Conservation (phyloP, 2,797 vertebrate species). For the Leptoclinus maculatus region DNA sequence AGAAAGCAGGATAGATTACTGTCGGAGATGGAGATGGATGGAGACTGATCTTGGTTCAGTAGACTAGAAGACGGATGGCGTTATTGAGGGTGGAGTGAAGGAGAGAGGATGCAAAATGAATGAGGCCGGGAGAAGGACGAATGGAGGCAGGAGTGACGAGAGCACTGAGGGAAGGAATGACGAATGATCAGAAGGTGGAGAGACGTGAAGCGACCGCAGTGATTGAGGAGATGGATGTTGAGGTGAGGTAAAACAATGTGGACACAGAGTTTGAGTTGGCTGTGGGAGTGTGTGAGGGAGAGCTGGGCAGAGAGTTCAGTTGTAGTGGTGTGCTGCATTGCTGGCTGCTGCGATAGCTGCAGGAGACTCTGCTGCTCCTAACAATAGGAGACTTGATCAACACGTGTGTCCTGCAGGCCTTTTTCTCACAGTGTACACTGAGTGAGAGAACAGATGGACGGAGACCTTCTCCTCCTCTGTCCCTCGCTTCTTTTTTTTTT, state of each 20-base stretch:
- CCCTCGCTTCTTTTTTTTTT: neutral
- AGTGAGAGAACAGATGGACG: conserved; percentile 17
- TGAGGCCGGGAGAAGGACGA: conserved; percentile 62
- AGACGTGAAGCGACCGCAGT: conserved; percentile 46
- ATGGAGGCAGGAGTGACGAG: conserved; percentile 60
- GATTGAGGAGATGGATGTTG: conserved; percentile 56
- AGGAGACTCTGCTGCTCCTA: conserved; percentile 19
- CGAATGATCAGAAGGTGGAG: conserved; percentile 66
- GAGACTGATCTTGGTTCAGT: conserved; percentile 60
- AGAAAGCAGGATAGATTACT: conserved; percentile 45
- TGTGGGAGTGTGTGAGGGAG: conserved; percentile 16
- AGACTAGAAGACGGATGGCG: conserved; percentile 65
- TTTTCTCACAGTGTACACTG: conserved; percentile 6
- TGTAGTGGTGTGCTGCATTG: conserved; percentile 3
- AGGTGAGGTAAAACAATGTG: conserved; percentile 41
- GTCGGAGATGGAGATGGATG: conserved; percentile 56
- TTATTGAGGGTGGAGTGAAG: conserved; percentile 64
- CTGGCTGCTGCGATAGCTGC: conserved; percentile 29
- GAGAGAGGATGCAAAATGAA: conserved; percentile 66
- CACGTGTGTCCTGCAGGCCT: conserved; percentile 12
- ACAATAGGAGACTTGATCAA: conserved; percentile 32
- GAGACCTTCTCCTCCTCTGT: conserved; percentile 9
- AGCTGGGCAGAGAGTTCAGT: conserved; percentile 1
- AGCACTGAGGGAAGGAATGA: conserved; percentile 63
- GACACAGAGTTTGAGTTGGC: conserved; percentile 33